These are phyloP conservation scores for Seladonia tumulorum DNA, from an alignment of 2,888 invertebrate genomes.

Conservation along the genomic window DNA sequence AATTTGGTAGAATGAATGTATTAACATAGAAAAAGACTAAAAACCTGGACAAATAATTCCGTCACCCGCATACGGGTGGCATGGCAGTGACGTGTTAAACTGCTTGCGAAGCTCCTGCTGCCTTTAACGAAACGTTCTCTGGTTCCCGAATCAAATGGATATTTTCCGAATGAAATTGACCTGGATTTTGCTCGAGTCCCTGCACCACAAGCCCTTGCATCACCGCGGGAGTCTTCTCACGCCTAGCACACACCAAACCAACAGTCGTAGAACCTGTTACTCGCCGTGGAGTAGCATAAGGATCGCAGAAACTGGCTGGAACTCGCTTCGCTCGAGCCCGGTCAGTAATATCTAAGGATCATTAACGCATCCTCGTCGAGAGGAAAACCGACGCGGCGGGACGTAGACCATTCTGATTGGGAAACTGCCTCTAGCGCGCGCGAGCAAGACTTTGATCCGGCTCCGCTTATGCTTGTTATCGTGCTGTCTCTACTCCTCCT, in stretches of 20 bases:
- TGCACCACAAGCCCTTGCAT: not conserved
- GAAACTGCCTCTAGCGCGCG: slow-evolving; percentile 54
- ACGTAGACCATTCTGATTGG: slow-evolving; percentile 60
- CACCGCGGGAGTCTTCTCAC: slow-evolving; percentile 12
- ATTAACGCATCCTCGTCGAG: slow-evolving; percentile 56
- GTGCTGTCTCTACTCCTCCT: slow-evolving; percentile 30
- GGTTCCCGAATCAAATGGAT: not conserved
- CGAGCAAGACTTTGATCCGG: slow-evolving; percentile 62
- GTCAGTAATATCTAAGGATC: slow-evolving; percentile 65
- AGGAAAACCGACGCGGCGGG: slow-evolving; percentile 35
- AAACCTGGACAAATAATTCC: too few relatives aligned
- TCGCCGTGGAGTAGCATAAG: not conserved
- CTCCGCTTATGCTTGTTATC: slow-evolving; percentile 48
- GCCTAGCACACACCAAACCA: not conserved
- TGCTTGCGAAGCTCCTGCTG: not conserved
- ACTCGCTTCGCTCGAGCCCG: slow-evolving; percentile 14
- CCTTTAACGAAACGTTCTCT: not conserved
- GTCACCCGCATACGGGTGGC: too few relatives aligned
- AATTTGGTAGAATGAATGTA: too few relatives aligned
- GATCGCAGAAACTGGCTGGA: slow-evolving; percentile 1
- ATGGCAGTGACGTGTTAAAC: too few relatives aligned
- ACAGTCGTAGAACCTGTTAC: not conserved
- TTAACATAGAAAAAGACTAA: too few relatives aligned
- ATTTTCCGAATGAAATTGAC: not conserved
- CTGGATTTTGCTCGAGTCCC: not conserved